A percentile compares a stretch with the other conserved stretches of the same genome.
These are phyloP conservation scores for Motacilla alba DNA, from an alignment of 2,113 vertebrate genomes.

Conservation along the genomic window DNA sequence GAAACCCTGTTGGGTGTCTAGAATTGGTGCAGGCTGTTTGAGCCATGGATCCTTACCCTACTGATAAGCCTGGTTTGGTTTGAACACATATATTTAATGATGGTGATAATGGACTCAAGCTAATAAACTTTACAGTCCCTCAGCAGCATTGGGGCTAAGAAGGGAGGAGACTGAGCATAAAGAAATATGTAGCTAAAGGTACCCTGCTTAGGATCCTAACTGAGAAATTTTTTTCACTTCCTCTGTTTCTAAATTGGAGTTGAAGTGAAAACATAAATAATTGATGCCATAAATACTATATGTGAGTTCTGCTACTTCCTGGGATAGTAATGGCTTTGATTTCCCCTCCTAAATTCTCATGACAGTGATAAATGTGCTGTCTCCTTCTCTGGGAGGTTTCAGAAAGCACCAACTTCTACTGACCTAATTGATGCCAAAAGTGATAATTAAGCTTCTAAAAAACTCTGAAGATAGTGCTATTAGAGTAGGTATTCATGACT, in stretches of 20 bases:
- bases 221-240: neutral
- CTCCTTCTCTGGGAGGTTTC: neutral
- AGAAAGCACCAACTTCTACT: neutral
- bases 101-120: neutral
- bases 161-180: neutral
- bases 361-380: neutral
- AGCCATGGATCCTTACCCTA: neutral
- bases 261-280: neutral
- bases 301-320: neutral
- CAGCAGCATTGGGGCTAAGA: neutral
- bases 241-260: neutral
- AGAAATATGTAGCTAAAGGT: neutral
- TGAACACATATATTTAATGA: neutral
- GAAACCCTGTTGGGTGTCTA: neutral
- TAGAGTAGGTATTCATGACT: neutral
- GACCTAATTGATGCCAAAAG: neutral
- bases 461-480: neutral
- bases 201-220: neutral
- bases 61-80: neutral
- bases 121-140: neutral
- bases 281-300: accelerated
- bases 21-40: neutral
- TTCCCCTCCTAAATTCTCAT: neutral
- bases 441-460: neutral
- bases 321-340: neutral